Evolutionary conservation across 2,888 invertebrate species (phyloP), one percentile per base, ranked within the genome.

Genomic region (Siphlonurus alternatus): DNA sequence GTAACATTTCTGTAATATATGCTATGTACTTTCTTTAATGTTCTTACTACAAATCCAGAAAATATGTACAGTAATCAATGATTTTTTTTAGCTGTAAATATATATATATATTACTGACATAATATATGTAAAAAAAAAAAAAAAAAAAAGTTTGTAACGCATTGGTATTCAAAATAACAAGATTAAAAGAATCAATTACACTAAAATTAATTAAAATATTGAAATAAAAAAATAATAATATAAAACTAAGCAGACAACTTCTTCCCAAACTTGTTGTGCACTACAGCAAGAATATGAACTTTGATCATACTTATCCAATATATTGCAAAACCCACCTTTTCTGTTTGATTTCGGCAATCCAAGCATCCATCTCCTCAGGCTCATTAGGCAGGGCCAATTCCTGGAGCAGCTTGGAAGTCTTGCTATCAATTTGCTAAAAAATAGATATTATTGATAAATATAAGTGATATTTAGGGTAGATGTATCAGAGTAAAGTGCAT

Each of bases 291-390:
- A n/a, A n/a, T n/a, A n/a, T n/a, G n/a, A n/a, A n/a, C n/a, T n/a
- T n/a, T n/a, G n/a, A n/a, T n/a, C n/a, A n/a, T n/a, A n/a, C n/a
- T n/a, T n/a, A n/a, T n/a, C n/a, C n/a, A n/a, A n/a, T n/a, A n/a
- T n/a, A n/a, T n/a, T n/a, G 25, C 53, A 18, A 59, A 60, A 61
- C 54, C n/a, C 75, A 88, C 88, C 84, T 86, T 79, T 77, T 80
- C 64, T 77, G 76, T 67, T 78, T 75, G 0, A 83, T 76, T 64
- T 79, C 77, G 51, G 76, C 72, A 61, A 84, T 75, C 83, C 83
- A 83, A 65, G 77, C 76, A 64, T 79, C 77, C 67, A 80, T 74
- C 70, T 80, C 78, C 73, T 79, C 77, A 71, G 80, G 75, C 70
- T 77, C 76, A 71, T 78, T 76, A 0, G 78, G 77, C 7, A 56